Base-by-base conservation (phyloP, 1,140 invertebrate species). In the Bathynomus jamesi region DNA sequence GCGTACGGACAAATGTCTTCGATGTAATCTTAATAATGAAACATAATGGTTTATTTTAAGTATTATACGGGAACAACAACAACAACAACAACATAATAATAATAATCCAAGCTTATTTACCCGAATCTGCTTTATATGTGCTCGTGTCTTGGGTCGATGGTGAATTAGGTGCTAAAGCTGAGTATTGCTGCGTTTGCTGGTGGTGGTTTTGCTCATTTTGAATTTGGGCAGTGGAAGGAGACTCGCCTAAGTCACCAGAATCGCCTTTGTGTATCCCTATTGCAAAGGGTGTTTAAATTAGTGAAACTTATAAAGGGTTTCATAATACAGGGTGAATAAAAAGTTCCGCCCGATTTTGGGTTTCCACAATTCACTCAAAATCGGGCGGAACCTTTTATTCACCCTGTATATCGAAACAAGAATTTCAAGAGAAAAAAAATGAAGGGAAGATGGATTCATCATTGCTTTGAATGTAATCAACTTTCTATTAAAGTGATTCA, bases 1-100 rank as follows among this genome's bases (percentile, higher is more conserved):
- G 92, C 92, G 82, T 94, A 94, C 1, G 91, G 91, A 81, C 92
- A 94, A 73, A 93, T 92, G 81, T 94, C 92, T 84, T 94, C 92
- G 75, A 92, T 91, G 81, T 93, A 93, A 80, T 93, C 91, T 90
- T 27, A 79, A 80, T 31, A 73, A 65, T 69, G 66, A 53, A n/a
- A n/a, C n/a, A n/a, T n/a, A n/a, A n/a, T n/a, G n/a, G n/a, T n/a
- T n/a, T n/a, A n/a, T n/a, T n/a, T n/a, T n/a, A n/a, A n/a, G n/a
- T n/a, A n/a, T n/a, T n/a, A n/a, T n/a, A n/a, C 40, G 21, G 5
- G 11, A 5, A 3, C 21, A 53, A 53, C 21, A 53, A 53, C 21
- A 53, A 53, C 21, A 53, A 53, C 13, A 53, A 53, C 5, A 53
- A 53, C 2, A 30, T 30, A 25, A 25, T 66, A 27, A 66, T 21